Conservation (phyloP, 2,888 invertebrate species). For the Ophion costatus region DNA sequence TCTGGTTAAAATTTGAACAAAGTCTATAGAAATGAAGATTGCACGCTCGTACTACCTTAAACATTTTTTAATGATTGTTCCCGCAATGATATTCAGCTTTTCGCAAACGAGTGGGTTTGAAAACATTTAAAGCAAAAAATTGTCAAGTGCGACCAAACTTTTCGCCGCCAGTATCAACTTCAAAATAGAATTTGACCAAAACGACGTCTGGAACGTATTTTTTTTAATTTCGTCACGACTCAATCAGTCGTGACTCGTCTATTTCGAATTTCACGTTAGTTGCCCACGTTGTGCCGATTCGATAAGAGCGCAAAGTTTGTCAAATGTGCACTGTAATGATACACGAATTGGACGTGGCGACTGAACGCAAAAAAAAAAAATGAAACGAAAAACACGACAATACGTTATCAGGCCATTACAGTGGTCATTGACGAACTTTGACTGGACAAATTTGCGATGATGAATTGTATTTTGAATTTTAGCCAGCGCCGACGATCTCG, state of each 20-base stretch:
- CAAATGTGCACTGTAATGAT: slow-evolving; percentile 74
- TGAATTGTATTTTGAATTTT: slow-evolving; percentile 78
- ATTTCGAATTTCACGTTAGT: neutral
- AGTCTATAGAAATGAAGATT: no score
- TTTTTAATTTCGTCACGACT: neutral
- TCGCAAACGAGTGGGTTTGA: no score
- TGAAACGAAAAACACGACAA: slow-evolving; percentile 54
- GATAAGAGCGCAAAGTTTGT: slow-evolving; percentile 75
- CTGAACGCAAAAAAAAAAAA: neutral
- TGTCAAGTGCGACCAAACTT: no score
- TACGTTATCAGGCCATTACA: slow-evolving; percentile 63
- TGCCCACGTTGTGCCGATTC: neutral
- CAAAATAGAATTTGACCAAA: neutral
- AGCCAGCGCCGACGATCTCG: slow-evolving; percentile 78
- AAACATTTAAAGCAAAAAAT: no score
- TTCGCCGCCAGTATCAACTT: neutral
- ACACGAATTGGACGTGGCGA: slow-evolving; percentile 12
- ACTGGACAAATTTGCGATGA: slow-evolving; percentile 78
- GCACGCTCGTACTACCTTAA: no score
- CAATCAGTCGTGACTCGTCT: neutral
- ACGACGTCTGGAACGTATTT: neutral
- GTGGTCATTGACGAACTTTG: slow-evolving; percentile 78
- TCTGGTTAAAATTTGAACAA: no score
- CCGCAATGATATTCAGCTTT: no score
- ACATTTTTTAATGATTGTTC: no score